These are phyloP conservation scores for Hirundichthys speculiger DNA, from an alignment of 2,113 vertebrate species.

Conservation along the genomic window DNA sequence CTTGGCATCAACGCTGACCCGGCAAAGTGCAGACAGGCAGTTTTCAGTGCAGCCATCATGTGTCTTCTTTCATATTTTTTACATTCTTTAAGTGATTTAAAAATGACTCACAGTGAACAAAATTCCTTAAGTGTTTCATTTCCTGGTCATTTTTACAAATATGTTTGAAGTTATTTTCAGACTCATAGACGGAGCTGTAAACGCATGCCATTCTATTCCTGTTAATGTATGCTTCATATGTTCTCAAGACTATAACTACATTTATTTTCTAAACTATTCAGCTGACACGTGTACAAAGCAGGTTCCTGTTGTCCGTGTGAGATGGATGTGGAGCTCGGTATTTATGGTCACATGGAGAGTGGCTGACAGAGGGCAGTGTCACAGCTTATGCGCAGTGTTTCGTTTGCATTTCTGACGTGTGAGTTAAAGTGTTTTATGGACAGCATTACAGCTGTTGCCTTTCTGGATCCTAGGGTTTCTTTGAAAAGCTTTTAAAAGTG, in stretches of 20 bases:
- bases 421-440: background rate
- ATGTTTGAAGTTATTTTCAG: constrained; percentile 5
- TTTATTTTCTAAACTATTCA: constrained; percentile 10
- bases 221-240: constrained; percentile 1
- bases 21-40: background rate
- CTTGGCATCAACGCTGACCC: background rate
- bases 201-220: constrained; percentile 44
- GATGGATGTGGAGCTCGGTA: background rate
- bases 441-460: background rate
- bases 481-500: constrained; percentile 10
- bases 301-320: background rate
- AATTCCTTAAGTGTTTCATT: background rate
- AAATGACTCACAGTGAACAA: background rate
- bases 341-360: background rate
- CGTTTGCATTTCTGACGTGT: background rate
- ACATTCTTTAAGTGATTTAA: background rate
- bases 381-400: background rate
- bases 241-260: background rate
- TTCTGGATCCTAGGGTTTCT: background rate
- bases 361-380: background rate
- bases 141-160: background rate
- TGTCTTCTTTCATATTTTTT: background rate
- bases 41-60: background rate
- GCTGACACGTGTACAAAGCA: background rate
- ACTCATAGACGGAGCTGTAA: constrained; percentile 22